These are phyloP conservation scores for Baccha elongata DNA, from an alignment of 2,888 invertebrate species.

Conservation along the genomic window DNA sequence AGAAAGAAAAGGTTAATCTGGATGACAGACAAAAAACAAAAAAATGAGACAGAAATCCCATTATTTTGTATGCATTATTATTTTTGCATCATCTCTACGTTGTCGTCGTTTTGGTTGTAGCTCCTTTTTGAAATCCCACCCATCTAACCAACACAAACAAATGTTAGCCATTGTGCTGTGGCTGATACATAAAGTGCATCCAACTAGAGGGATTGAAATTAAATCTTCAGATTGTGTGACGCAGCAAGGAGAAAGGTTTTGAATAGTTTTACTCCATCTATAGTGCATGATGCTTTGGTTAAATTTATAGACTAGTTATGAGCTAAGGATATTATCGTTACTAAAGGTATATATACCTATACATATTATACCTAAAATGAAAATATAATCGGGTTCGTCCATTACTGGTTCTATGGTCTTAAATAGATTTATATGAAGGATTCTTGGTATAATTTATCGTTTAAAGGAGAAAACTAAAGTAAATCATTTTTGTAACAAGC, in stretches of 20 bases:
- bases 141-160: too few relatives aligned
- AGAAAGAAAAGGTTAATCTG: too few relatives aligned
- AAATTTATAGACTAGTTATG: conserved; percentile 67
- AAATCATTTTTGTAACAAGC: conserved; percentile 9
- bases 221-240: too few relatives aligned
- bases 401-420: conserved; percentile 17
- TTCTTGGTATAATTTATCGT: background rate
- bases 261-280: conserved; percentile 53
- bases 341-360: conserved; percentile 28
- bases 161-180: too few relatives aligned
- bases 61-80: too few relatives aligned
- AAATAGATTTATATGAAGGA: conserved; percentile 46
- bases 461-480: background rate
- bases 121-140: too few relatives aligned
- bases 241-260: conserved; percentile 26
- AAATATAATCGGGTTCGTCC: conserved; percentile 36
- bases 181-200: too few relatives aligned
- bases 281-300: conserved; percentile 54
- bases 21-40: too few relatives aligned
- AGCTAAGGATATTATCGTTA: conserved; percentile 58
- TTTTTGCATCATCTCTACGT: too few relatives aligned
- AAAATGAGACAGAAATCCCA: too few relatives aligned
- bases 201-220: too few relatives aligned
- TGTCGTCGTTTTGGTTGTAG: too few relatives aligned
- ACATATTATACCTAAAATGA: conserved; percentile 10